Evolutionary conservation across 2,113 vertebrate species (phyloP).

Genomic region (Cercopithecus mona): DNA sequence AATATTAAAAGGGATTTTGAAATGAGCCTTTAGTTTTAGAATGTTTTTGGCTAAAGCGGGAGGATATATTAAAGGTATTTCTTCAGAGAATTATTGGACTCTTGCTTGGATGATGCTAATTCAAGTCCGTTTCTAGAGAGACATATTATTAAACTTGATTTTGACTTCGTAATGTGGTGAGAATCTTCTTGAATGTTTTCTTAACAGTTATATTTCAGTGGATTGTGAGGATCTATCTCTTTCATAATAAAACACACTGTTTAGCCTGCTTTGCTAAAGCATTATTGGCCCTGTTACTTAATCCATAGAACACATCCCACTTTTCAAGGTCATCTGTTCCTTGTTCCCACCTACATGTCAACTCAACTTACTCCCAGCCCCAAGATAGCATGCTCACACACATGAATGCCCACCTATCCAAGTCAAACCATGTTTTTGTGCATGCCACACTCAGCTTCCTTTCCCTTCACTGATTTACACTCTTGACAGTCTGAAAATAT

Average conservation of each 20-base stretch:
- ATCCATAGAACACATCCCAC: background rate
- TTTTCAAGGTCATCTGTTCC: conserved; percentile 41
- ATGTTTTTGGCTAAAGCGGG: conserved; percentile 3
- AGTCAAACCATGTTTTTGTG: background rate
- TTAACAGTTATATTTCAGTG: background rate
- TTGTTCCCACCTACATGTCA: background rate
- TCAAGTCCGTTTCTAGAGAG: conserved; percentile 31
- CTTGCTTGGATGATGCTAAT: conserved; percentile 15
- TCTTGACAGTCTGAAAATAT: background rate
- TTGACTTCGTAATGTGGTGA: background rate
- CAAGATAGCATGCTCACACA: background rate
- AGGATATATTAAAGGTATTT: conserved; percentile 58
- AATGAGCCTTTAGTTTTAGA: conserved; percentile 55
- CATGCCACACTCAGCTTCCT: background rate
- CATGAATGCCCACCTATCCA: background rate
- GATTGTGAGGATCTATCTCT: background rate
- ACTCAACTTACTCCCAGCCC: background rate
- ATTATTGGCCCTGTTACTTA: background rate
- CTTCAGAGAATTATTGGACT: conserved; percentile 63
- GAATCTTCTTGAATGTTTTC: background rate
- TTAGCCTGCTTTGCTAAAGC: background rate
- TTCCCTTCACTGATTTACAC: background rate
- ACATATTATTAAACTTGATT: conserved; percentile 52
- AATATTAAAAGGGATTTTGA: conserved; percentile 65
- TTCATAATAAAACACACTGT: background rate